Evolutionary conservation across 2,888 invertebrate genomes (phyloP), one percentile per base, ranked within the genome.

Genomic region (Hydroisotoma schaefferi): DNA sequence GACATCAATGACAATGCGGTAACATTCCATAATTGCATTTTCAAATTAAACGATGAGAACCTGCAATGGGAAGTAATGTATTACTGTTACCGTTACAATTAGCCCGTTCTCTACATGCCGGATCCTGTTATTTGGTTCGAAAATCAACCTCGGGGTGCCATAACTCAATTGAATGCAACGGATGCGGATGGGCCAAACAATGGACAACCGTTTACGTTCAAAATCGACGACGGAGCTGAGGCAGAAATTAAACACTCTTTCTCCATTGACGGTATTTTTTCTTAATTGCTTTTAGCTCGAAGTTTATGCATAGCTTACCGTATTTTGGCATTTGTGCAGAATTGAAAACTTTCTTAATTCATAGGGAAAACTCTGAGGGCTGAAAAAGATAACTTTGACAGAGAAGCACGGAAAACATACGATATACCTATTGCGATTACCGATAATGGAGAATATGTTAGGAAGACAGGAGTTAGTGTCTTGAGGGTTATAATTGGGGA

Each of bases 1-100:
- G 97, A 97, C 75, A 88, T 94, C 74, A 98, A 98, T 76, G 97
- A 98, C 76, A 95, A 97, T 76, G 88, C 90, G 0, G 97, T 97
- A 48, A 27, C 28, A 43, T 43, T n/a, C 18, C 6, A 10, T n/a
- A 6, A 6, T 43, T 43, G n/a, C n/a, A n/a, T n/a, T n/a, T n/a
- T n/a, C n/a, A n/a, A n/a, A n/a, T n/a, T 40, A 8, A 18, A 5
- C n/a, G 40, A 40, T 40, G 40, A 20, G 15, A 18, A 10, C 15
- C 15, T 33, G 33, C 8, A 33, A 15, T 33, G 33, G 8, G 8
- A 15, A 40, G 20, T 40, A 40, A 20, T 10, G 40, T n/a, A 40
- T 40, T 10, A 15, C 15, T 40, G 15, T 18, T 18, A 40, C 0
- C 58, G 47, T 25, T 61, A 55, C 20, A 49, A 57, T 33, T 63